Evolutionary conservation across 1,140 invertebrate species (phyloP).

Genomic region (Lethrus apterus): DNA sequence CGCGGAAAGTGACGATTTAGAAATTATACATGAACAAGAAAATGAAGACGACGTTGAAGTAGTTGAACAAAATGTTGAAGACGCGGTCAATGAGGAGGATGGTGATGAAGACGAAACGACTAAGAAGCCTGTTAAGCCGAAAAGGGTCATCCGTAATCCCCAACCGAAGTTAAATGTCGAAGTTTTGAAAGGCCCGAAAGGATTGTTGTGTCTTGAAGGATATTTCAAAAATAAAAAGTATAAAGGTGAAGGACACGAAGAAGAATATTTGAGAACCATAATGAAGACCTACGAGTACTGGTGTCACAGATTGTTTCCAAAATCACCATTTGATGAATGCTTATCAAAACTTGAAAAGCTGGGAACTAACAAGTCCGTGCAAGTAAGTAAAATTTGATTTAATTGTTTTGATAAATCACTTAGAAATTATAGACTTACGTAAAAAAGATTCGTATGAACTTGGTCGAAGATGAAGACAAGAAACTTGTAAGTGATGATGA

Average conservation of each 20-base stretch:
- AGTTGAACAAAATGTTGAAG: constrained; percentile 19
- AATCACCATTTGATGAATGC: constrained; percentile 78
- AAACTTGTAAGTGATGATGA: constrained; percentile 15
- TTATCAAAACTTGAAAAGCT: constrained; percentile 73
- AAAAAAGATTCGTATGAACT: constrained; percentile 32
- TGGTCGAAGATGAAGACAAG: constrained; percentile 27
- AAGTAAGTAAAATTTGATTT: constrained; percentile 25
- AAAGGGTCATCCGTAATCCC: constrained; percentile 56
- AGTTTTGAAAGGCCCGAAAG: constrained; percentile 64
- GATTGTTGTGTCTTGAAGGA: constrained; percentile 67
- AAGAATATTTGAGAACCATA: constrained; percentile 70
- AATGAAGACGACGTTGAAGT: constrained; percentile 22
- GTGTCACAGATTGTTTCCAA: constrained; percentile 85
- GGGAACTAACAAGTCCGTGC: constrained; percentile 63
- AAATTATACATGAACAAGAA: constrained; percentile 17
- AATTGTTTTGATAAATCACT: neutral
- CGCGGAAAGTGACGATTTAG: constrained; percentile 11
- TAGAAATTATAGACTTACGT: constrained; percentile 32
- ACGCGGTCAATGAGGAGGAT: constrained; percentile 25
- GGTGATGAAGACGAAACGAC: constrained; percentile 23
- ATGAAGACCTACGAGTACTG: constrained; percentile 85
- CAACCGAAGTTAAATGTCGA: constrained; percentile 63
- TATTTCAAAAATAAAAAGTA: constrained; percentile 79
- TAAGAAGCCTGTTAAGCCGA: constrained; percentile 39
- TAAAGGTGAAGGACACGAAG: constrained; percentile 75